These are phyloP conservation scores for Horisme vitalbata DNA, from an alignment of 2,888 invertebrate genomes.

Conservation along the genomic window DNA sequence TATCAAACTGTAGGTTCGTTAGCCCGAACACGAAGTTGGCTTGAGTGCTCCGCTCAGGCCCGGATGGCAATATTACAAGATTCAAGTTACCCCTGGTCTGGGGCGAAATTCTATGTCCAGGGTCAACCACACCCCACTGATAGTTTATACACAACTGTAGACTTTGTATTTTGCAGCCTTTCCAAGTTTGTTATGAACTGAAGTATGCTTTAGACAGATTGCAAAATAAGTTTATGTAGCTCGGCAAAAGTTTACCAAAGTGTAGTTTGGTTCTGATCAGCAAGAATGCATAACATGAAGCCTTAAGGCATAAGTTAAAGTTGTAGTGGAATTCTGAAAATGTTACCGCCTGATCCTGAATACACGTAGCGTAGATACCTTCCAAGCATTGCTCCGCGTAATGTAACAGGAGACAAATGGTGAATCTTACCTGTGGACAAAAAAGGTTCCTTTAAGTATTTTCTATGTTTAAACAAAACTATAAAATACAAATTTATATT, in stretches of 20 bases:
- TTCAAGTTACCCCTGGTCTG: conserved; percentile 11
- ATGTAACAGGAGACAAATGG: not conserved
- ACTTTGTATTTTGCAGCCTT: conserved; percentile 2
- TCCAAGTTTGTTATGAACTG: conserved; percentile 6
- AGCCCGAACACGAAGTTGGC: conserved; percentile 46
- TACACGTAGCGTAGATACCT: conserved; percentile 2
- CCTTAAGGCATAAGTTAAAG: not conserved
- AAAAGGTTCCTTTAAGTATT: no score
- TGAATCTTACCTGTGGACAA: conserved; percentile 14
- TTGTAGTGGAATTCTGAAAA: no score
- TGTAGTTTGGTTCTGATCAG: not conserved
- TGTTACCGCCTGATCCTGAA: not conserved
- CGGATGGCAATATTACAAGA: conserved; percentile 21
- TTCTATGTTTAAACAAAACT: no score
- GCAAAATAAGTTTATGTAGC: not conserved
- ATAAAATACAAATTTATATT: no score
- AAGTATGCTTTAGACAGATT: not conserved
- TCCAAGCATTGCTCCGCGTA: not conserved
- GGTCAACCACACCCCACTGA: not conserved
- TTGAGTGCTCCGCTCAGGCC: conserved; percentile 16
- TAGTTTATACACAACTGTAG: conserved; percentile 5
- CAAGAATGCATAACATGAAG: not conserved
- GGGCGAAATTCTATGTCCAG: conserved; percentile 5
- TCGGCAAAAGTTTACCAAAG: not conserved
- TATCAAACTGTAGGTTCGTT: conserved; percentile 50